Conservation (phyloP, 2,797 vertebrate species). For the Thalassophryne amazonica region DNA sequence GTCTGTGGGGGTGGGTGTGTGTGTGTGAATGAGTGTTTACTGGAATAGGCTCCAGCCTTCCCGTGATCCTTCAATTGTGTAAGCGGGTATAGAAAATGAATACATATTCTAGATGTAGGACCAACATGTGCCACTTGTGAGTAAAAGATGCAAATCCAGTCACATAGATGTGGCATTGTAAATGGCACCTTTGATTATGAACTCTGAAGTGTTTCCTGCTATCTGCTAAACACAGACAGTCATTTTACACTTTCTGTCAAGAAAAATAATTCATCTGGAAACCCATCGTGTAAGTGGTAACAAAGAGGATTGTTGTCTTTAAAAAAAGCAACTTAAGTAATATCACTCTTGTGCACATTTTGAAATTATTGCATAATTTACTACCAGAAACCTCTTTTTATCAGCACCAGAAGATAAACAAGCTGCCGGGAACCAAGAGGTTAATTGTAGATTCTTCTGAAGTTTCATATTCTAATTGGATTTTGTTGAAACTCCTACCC, state of each 20-base stretch:
- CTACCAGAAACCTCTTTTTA: slow-evolving; percentile 26
- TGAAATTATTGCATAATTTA: slow-evolving; percentile 27
- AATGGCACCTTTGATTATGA: too few species aligned
- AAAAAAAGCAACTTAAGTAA: slow-evolving; percentile 2
- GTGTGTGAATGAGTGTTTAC: too few species aligned
- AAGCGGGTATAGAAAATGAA: too few species aligned
- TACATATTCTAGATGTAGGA: too few species aligned
- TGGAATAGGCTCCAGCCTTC: too few species aligned
- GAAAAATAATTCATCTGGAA: slow-evolving; percentile 4
- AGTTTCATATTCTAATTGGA: slow-evolving; percentile 48
- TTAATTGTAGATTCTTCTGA: slow-evolving; percentile 36
- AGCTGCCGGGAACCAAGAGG: slow-evolving; percentile 17
- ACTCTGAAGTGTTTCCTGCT: slow-evolving; percentile 10
- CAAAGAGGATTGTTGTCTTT: background rate
- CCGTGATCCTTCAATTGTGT: too few species aligned
- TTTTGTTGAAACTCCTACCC: slow-evolving; percentile 31
- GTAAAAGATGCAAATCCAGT: too few species aligned
- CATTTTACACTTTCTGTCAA: background rate
- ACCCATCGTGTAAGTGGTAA: background rate
- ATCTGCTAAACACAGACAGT: slow-evolving; percentile 4
- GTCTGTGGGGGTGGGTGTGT: too few species aligned
- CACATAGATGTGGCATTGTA: too few species aligned
- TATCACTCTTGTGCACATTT: slow-evolving; percentile 7
- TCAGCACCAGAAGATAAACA: slow-evolving; percentile 31
- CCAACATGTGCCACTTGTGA: too few species aligned